A percentile compares a stretch with the other conserved stretches of the same genome.
Conservation (phyloP, 2,113 vertebrate genomes). For the Ciconia boyciana region DNA sequence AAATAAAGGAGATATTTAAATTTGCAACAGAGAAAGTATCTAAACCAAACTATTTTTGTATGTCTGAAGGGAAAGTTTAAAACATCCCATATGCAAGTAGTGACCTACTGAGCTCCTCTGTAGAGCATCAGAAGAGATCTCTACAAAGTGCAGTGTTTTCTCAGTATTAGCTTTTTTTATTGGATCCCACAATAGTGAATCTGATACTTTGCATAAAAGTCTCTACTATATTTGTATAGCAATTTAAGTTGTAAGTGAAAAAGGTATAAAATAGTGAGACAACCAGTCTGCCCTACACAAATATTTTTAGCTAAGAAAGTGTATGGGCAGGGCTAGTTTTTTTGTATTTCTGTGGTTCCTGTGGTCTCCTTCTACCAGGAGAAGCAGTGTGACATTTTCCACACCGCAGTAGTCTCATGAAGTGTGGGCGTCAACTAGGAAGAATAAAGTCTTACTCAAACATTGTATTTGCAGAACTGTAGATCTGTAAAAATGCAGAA, state of each 20-base stretch:
- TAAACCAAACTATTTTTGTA: neutral
- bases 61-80: neutral
- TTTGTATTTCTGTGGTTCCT: neutral
- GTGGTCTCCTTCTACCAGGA: neutral
- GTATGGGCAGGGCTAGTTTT: neutral
- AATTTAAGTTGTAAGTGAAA: neutral
- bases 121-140: neutral
- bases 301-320: neutral
- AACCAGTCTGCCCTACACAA: neutral
- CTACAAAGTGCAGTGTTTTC: neutral
- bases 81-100: neutral
- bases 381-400: neutral
- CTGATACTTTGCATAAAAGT: neutral
- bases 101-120: neutral
- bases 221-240: neutral
- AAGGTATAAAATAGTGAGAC: neutral
- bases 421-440: neutral
- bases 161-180: neutral
- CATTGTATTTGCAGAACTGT: constrained; percentile 18
- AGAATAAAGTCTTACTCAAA: neutral
- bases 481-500: constrained; percentile 5
- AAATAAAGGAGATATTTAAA: neutral
- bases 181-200: neutral
- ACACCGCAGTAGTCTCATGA: neutral
- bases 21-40: neutral